Evolutionary conservation across 2,113 vertebrate genomes (phyloP).

Genomic region (Acanthisitta chloris): DNA sequence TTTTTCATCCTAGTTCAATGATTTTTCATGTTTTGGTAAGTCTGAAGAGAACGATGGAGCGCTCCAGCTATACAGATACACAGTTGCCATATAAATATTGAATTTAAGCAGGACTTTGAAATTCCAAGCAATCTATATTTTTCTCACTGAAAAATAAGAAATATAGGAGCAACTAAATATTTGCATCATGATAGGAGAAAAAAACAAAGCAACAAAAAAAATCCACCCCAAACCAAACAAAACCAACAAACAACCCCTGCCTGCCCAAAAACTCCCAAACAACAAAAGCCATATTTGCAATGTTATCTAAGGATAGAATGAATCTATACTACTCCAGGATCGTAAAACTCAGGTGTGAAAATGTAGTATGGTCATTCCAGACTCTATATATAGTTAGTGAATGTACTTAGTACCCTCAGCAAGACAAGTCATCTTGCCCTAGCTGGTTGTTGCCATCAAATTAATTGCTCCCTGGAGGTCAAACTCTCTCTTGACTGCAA

Average conservation of each 20-base stretch:
- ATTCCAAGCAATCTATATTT: not conserved
- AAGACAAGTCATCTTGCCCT: not conserved
- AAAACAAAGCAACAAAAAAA: not conserved
- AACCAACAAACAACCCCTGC: not conserved
- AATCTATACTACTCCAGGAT: not conserved
- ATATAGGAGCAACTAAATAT: not conserved
- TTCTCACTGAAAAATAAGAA: not conserved
- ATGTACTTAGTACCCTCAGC: not conserved
- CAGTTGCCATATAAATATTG: not conserved
- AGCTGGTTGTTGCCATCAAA: not conserved
- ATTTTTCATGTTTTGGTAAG: not conserved
- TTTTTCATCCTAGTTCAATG: not conserved
- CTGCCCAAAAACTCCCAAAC: not conserved
- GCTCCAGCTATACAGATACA: not conserved
- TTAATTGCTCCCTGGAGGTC: not conserved
- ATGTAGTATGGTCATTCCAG: not conserved
- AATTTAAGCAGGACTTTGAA: not conserved
- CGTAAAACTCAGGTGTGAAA: not conserved
- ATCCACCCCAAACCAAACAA: not conserved
- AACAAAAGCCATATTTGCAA: not conserved
- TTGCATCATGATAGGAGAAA: not conserved
- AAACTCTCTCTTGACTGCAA: not conserved
- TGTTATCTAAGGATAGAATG: not conserved
- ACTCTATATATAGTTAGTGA: not conserved
- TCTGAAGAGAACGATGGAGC: not conserved